Evolutionary conservation across 2,888 invertebrate species (phyloP), one percentile per base, ranked within the genome.

Genomic region (Volucella zonaria): DNA sequence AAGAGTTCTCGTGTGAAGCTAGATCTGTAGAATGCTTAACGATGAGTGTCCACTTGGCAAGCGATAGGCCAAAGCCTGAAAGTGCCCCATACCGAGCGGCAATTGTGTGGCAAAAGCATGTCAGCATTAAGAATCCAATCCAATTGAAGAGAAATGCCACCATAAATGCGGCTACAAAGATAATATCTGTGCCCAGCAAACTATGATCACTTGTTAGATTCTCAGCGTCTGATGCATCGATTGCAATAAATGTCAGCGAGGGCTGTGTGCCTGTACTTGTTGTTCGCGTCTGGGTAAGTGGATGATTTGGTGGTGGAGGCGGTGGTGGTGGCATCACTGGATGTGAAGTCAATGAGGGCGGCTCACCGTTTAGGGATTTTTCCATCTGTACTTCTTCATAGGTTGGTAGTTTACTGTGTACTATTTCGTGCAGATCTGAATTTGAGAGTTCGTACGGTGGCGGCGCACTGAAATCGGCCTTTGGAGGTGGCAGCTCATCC

Each of bases 141-240:
- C 98, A 98, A 93, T 98, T 98, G 93, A 98, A 98, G 62, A 98
- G 94, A 93, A 98, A 98, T 88, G 98, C 96, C 91, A 97, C 97
- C 96, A 97, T 95, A 92, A 98, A 98, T 51, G 97, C 97, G 85
- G 96, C 96, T 87, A 97, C 95, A 92, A 98, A 98, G 96, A 97
- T 97, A 89, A 97, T 95, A 91, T 98, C 98, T 42, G 97, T 98
- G 86, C 98, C 98, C 62, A 98, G 94, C 78, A 97, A 93, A 88
- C 95, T 95, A 89, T 95, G 95, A 89, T 97, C 96, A 9, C 95
- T 94, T 90, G 96, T 95, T 66, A 94, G 93, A 87, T 95, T 96
- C 77, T 95, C 94, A 0, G 94, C 93, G 43, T 96, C 95, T 8
- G 95, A 94, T 88, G 91, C 89, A 88, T 96, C 96, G 89, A 96